Evolutionary conservation across 2,113 vertebrate genomes (phyloP), one percentile per base, ranked within the genome.

Genomic region (Tympanuchus pallidicinctus): DNA sequence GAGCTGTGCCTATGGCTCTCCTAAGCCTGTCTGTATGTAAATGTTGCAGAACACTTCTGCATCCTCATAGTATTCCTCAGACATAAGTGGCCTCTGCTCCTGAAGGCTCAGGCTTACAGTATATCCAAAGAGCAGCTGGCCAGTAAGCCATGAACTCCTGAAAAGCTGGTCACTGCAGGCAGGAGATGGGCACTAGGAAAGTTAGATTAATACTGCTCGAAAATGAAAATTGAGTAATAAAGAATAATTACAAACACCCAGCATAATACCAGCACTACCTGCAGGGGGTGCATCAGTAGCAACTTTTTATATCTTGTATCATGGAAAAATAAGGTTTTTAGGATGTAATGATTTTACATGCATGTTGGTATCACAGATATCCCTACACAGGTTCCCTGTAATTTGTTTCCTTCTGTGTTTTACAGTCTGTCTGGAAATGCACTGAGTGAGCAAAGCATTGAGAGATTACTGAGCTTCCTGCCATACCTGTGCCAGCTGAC

Each of bases 371-470:
- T 81, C 86, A 24, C 3, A 83, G 48, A 66, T 66, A 27, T 63
- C 43, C 24, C 22, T 66, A n/a, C 20, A 66, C 16, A 38, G 30
- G 13, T 67, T 73, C 24, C 75, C 34, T 82, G 42, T 42, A 28
- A 59, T 78, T 77, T 84, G 13, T 92, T 84, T 84, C 42, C 28
- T 75, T 69, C 27, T 20, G 10, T 86, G 45, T 94, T 96, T 80
- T 89, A 73, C 97, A 99, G 99, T 52, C 97, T 99, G 36, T 98
- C 97, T 94, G 80, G 96, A 61, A 96, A 97, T 85, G 79, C 82
- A 20, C 40, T 99, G 94, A 95, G 48, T 27, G 94, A 98, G 3
- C 64, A 97, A 59, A 97, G 98, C 22, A 87, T 98, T 28, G 45
- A 97, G 90, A 98, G 59, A 27, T 94, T 99, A 40, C 89, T 98